Evolutionary conservation across 2,797 vertebrate genomes (phyloP).

Genomic region (Aphelocoma californica): DNA sequence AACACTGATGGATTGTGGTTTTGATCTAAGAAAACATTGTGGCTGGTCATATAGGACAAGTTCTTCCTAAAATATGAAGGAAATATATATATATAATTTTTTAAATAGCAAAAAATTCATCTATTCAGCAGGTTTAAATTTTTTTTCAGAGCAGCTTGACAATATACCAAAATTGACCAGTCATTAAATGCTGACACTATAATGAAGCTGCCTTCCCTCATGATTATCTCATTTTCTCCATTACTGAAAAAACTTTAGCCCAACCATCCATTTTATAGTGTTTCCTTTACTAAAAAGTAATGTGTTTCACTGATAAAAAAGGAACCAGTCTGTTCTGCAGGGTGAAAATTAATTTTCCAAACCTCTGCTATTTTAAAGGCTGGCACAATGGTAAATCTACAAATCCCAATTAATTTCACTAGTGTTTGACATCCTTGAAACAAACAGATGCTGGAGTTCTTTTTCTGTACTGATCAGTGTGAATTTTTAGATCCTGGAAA

Average conservation of each 20-base stretch:
- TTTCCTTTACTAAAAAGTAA: slow-evolving; percentile 4
- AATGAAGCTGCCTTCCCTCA: neutral
- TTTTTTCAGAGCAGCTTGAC: neutral
- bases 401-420: neutral
- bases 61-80: neutral
- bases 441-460: neutral
- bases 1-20: neutral
- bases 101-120: neutral
- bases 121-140: slow-evolving; percentile 8
- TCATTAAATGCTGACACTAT: neutral
- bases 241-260: neutral
- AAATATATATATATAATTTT: neutral
- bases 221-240: neutral
- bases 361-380: neutral
- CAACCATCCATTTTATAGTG: neutral
- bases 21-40: neutral
- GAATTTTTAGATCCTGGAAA: neutral
- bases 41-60: neutral
- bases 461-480: neutral
- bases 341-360: slow-evolving; percentile 22
- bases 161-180: neutral
- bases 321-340: neutral
- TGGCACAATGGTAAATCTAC: neutral
- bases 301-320: slow-evolving; percentile 13
- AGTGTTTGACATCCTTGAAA: neutral